Base-by-base conservation (phyloP, 2,113 vertebrate species). In the Microtus richardsoni region DNA sequence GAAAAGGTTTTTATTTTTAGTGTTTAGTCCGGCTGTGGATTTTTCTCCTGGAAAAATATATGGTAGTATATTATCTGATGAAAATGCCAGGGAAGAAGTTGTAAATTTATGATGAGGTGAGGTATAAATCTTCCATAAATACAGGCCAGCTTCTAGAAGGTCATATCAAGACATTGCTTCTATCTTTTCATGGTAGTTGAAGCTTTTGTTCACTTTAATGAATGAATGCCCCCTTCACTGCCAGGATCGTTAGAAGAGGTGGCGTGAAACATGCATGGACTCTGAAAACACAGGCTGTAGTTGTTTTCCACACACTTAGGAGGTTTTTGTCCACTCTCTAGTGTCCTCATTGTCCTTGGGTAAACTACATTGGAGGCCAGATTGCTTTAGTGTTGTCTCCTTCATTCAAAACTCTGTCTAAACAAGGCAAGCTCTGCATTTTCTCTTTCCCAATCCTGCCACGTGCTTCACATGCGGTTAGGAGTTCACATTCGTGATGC, bases 341-440 rank as follows among this genome's bases (percentile, higher is more conserved):
- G 30, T 85, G 36, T 78, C 3, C 52, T 95, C 89, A 9, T 36
- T 93, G 11, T 2, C 4, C 36, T 73, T 58, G 60, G 6, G 26
- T 58, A 58, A 54, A 3, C 90, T 87, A 94, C 16, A 2, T 71
- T 95, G 12, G 88, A 2, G 3, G 66, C 92, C 49, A 82, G 49
- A 58, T 41, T 82, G 3, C 77, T 97, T 92, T 84, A 79, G 68
- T 93, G 19, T 60, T 79, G 49, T 87, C 79, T 64, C 24, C 85
- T 96, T 73, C 89, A 60, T 92, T 95, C 28, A 74, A 94, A 93
- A 91, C 74, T 73, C 39, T 21, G 0, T 78, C 75, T 82, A 86
- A 78, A 80, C 79, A 30, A 94, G 39, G 78, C 87, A 95, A 68
- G 71, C 9, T 60, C 9, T 3, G 6, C 47, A 14, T 73, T 94